phyloP scores from a whole-genome alignment of 2,113 vertebrate species.

The Pelusios castaneus region DNA sequence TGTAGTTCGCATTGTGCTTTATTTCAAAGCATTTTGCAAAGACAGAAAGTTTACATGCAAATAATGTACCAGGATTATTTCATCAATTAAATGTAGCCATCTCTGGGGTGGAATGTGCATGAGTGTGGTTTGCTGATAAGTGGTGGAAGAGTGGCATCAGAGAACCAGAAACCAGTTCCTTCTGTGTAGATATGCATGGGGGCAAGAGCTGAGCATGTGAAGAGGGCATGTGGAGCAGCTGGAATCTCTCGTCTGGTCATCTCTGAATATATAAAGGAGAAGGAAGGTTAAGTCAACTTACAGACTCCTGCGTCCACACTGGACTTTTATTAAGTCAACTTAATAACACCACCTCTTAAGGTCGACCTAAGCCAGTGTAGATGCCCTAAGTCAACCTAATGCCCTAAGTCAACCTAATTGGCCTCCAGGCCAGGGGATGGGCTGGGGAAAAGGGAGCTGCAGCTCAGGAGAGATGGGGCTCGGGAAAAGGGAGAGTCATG shows the following conservation, averaged over 20 bases:
- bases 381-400: no score
- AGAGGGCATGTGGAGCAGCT: neutral
- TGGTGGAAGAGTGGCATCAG: neutral
- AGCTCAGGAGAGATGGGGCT: no score
- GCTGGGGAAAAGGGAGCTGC: no score
- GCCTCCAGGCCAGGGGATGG: no score
- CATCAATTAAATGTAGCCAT: neutral
- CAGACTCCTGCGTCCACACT: no score
- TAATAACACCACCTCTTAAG: no score
- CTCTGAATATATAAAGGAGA: neutral
- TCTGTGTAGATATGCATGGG: neutral
- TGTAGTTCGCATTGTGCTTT: neutral
- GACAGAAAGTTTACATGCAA: neutral
- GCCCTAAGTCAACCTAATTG: no score
- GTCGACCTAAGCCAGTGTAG: no score
- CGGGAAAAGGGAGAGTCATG: no score
- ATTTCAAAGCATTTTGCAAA: neutral
- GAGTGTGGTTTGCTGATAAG: neutral
- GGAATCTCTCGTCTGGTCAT: neutral
- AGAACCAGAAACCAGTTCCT: neutral
- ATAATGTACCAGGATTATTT: neutral
- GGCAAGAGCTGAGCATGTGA: neutral
- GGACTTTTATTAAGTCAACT: no score
- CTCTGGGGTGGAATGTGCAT: neutral
- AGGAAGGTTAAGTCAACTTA: no score